Base-by-base conservation (phyloP, 2,113 vertebrate genomes). In the Oncorhynchus clarkii region DNA sequence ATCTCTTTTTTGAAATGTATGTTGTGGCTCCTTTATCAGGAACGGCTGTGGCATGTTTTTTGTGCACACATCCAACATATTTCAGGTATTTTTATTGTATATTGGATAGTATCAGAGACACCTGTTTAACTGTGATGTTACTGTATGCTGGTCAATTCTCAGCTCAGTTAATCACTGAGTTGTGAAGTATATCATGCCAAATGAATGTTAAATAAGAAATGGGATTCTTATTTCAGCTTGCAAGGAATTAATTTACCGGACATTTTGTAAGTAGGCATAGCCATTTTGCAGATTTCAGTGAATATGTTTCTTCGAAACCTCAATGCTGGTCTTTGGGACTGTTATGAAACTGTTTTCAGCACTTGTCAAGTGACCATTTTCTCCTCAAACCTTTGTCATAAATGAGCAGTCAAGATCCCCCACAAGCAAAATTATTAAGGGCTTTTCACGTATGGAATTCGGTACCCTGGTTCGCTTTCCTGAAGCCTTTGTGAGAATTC, bases 191-290 rank as follows among this genome's bases (percentile, higher is more conserved):
- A 22, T 48, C 59, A 62, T n/a, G 6, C n/a, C 59, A 26, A 5
- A 70, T 70, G 12, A 49, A 9, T 48, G 2, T 34, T 34, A 7
- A 69, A 48, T 49, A 48, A 49, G 45, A 70, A 49, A 26, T 69
- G 16, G 18, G 14, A 22, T 45, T 60, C 34, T 80, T 85, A 86
- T 88, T 88, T 24, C 86, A 92, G 90, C 84, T 54, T 89, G 74
- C 86, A 90, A 71, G 86, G 86, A 80, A 81, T 88, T 73, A 77
- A 89, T 86, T 82, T 90, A 20, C 78, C 88, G 24, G 88, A 92
- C 70, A 79, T 90, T 86, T 90, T 89, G 88, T 93, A 74, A 93
- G 90, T 91, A 84, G 70, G 74, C 27, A 57, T 18, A 75, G 2
- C 7, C 24, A 11, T 68, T 71, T 34, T 2, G 57, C 22, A 24